Conservation (phyloP, 2,113 vertebrate species). For the Myxocyprinus asiaticus region DNA sequence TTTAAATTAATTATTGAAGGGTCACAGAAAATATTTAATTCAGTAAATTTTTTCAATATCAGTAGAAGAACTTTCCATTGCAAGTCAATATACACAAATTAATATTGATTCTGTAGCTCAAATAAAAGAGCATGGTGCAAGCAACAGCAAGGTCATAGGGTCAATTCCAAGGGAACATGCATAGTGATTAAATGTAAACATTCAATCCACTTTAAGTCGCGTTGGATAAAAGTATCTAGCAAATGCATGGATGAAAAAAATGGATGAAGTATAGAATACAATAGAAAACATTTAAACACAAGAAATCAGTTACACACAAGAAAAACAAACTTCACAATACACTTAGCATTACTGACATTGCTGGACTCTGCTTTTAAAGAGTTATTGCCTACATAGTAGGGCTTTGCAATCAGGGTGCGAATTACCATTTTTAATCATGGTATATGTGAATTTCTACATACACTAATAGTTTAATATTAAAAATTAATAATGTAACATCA, state of each 20-base stretch:
- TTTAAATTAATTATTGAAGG: no score
- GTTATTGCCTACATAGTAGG: no score
- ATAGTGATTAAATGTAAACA: background rate
- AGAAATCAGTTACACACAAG: no score
- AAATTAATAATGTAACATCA: no score
- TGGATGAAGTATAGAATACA: background rate
- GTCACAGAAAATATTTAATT: no score
- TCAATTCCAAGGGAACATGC: background rate
- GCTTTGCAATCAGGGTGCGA: no score
- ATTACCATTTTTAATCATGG: no score
- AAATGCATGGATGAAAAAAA: background rate
- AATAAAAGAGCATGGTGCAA: background rate
- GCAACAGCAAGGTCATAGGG: slow-evolving; percentile 5
- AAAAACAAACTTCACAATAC: background rate
- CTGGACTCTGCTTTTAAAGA: no score
- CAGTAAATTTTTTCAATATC: background rate
- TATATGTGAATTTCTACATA: no score
- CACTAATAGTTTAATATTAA: no score
- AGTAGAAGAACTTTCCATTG: background rate
- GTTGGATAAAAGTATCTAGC: background rate
- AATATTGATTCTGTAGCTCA: slow-evolving; percentile 1
- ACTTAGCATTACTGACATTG: no score
- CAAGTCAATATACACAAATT: background rate
- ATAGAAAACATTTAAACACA: background rate
- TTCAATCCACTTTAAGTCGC: background rate